phyloP scores from a whole-genome alignment of 2,888 invertebrate species.

The Entomobrya proxima region DNA sequence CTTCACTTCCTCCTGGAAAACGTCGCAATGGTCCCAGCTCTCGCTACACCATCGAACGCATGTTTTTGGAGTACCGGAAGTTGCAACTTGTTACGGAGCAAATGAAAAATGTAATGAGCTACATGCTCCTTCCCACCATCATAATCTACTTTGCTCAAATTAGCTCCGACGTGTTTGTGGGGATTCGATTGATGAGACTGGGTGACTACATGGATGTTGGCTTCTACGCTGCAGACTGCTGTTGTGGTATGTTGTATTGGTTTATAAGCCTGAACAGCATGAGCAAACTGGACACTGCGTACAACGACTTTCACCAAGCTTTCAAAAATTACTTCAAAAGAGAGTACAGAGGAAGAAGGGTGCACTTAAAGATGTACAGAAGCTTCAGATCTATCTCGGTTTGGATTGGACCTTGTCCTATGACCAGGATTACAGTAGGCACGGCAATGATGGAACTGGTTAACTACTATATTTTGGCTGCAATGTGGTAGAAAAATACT shows the following conservation, averaged over 20 bases:
- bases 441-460: constrained; percentile 2
- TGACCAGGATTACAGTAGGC: constrained; percentile 16
- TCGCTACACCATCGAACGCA: constrained; percentile 22
- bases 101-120: constrained; percentile 30
- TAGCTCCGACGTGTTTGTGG: constrained; percentile 51
- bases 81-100: constrained; percentile 17
- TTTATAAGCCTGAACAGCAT: constrained; percentile 29
- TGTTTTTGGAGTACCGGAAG: constrained; percentile 43
- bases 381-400: constrained; percentile 4
- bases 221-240: constrained; percentile 47
- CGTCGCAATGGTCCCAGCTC: background rate
- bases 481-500: constrained; percentile 55
- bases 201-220: constrained; percentile 1
- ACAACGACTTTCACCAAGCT: background rate
- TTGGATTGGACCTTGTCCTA: constrained; percentile 18
- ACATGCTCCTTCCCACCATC: constrained; percentile 6
- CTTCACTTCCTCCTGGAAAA: no score
- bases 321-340: background rate
- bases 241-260: constrained; percentile 45
- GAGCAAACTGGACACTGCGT: constrained; percentile 5
- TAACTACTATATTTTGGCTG: constrained; percentile 51
- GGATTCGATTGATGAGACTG: constrained; percentile 19
- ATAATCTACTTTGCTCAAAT: constrained; percentile 54
- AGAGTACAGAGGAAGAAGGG: background rate
- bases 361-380: background rate